Evolutionary conservation across 2,113 vertebrate genomes (phyloP).

Genomic region (Prunella himalayana): DNA sequence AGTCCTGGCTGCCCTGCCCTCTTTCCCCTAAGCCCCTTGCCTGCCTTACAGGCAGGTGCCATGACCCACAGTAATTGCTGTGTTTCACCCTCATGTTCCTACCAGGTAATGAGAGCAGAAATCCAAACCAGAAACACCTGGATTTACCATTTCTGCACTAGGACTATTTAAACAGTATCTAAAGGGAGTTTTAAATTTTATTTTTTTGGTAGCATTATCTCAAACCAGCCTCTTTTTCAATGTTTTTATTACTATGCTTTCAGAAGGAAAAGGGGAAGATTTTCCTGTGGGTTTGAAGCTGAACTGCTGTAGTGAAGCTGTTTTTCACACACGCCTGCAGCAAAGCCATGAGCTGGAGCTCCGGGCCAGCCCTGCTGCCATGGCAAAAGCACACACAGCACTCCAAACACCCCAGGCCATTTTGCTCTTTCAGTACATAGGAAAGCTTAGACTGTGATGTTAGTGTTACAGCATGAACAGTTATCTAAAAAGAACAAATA

Average conservation of each 20-base stretch:
- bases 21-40: background rate
- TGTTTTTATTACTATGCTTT: background rate
- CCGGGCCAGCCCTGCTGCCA: background rate
- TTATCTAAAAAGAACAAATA: background rate
- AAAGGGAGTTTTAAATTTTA: background rate
- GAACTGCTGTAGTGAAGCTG: background rate
- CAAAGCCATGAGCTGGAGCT: background rate
- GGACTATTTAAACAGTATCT: background rate
- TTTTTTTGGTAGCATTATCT: background rate
- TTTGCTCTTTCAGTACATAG: accelerated
- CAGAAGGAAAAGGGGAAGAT: background rate
- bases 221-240: background rate
- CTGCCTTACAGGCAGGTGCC: background rate
- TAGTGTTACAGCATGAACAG: background rate
- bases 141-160: background rate
- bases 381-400: background rate
- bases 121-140: accelerated
- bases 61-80: too few relatives aligned
- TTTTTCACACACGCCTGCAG: background rate
- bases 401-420: background rate
- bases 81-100: background rate
- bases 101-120: background rate
- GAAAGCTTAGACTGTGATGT: background rate
- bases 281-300: background rate
- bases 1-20: background rate